Percentiles rank a stretch among this genome's conserved stretches.
These are phyloP conservation scores for Danio aesculapii DNA, from an alignment of 2,797 vertebrate species.

Conservation along the genomic window DNA sequence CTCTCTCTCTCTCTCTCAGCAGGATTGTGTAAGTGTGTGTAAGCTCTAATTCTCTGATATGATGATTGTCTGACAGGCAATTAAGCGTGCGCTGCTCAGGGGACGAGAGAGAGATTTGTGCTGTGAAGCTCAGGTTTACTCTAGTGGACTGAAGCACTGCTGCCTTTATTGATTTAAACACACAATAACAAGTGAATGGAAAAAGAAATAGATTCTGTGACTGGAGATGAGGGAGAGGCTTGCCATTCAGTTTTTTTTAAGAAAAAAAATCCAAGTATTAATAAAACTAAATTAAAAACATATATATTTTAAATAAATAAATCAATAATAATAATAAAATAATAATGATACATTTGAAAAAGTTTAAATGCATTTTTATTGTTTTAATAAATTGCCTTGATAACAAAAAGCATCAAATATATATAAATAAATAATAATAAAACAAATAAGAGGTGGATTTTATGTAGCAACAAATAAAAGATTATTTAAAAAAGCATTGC, in stretches of 20 bases:
- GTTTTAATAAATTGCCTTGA: no score
- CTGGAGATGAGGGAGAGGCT: background rate
- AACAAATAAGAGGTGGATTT: no score
- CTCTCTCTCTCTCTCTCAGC: constrained; percentile 21
- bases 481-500: no score
- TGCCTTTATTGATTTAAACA: constrained; percentile 18
- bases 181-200: constrained; percentile 18
- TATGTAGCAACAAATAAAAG: no score
- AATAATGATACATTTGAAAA: no score
- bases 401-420: no score
- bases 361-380: no score
- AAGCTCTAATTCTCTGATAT: constrained; percentile 35
- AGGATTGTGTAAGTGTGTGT: constrained; percentile 6
- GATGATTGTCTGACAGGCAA: constrained; percentile 53
- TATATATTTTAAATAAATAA: no score
- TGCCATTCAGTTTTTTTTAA: background rate
- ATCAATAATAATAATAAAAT: no score
- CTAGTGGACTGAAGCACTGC: constrained; percentile 9
- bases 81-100: constrained; percentile 42
- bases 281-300: no score
- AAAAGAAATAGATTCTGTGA: background rate
- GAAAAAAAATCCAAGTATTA: background rate
- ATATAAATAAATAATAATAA: no score
- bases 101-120: constrained; percentile 38
- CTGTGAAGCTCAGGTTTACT: constrained; percentile 29